Evolutionary conservation across 2,113 vertebrate species (phyloP).

Genomic region (Zosterops lateralis): DNA sequence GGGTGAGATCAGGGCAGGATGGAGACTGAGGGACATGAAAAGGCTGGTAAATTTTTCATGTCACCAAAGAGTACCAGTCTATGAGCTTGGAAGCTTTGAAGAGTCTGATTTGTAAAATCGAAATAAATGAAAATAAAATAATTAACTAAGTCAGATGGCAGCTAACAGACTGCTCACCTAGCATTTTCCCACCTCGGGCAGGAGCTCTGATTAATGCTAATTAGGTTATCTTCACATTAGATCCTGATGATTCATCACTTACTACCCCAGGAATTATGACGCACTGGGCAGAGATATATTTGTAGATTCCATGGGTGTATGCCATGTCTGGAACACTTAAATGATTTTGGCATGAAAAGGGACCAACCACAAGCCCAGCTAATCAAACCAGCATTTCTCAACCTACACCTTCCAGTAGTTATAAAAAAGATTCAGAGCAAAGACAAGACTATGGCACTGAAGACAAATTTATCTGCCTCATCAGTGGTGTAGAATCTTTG

Average conservation of each 20-base stretch:
- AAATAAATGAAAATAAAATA: conserved; percentile 38
- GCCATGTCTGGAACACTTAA: conserved; percentile 66
- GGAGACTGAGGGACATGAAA: background rate
- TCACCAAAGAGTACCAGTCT: background rate
- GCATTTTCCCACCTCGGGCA: conserved; percentile 63
- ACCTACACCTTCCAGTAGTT: conserved; percentile 64
- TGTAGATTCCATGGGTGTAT: conserved; percentile 67
- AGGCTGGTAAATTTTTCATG: background rate
- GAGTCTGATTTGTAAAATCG: background rate
- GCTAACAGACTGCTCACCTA: conserved; percentile 59
- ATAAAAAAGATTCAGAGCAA: conserved; percentile 45
- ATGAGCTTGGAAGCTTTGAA: background rate
- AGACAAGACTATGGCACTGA: conserved; percentile 61
- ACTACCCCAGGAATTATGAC: conserved; percentile 68
- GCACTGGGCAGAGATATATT: conserved; percentile 59
- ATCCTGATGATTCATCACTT: conserved; percentile 68
- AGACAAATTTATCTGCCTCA: conserved; percentile 67
- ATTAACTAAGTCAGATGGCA: conserved; percentile 38
- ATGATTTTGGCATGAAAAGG: conserved; percentile 63
- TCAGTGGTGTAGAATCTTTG: conserved; percentile 39
- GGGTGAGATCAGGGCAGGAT: background rate
- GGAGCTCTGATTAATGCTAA: conserved; percentile 65
- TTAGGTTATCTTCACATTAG: conserved; percentile 63
- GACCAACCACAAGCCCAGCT: conserved; percentile 66
- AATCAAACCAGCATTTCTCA: conserved; percentile 68